phyloP scores from a whole-genome alignment of 2,797 vertebrate genomes.

The Lagocephalus sceleratus region DNA sequence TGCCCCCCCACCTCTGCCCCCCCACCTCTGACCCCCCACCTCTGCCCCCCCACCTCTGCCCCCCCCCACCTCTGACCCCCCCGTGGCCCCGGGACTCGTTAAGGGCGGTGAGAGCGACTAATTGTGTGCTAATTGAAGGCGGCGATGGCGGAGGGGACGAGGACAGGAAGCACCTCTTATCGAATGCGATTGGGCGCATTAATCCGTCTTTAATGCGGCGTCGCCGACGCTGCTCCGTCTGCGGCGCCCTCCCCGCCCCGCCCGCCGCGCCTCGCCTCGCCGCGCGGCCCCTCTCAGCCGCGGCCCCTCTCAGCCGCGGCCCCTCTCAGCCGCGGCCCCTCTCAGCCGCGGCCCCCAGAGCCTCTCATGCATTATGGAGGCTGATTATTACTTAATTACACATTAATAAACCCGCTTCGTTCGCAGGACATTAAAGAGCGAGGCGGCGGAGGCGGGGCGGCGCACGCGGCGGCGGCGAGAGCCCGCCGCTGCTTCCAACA shows the following conservation, averaged over 20 bases:
- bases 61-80: no score
- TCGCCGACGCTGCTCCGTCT: constrained; percentile 66
- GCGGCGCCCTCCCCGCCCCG: constrained; percentile 59
- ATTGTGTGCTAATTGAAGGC: constrained; percentile 42
- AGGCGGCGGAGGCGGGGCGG: constrained; percentile 51
- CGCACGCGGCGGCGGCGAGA: background rate
- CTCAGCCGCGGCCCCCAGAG: constrained; percentile 73
- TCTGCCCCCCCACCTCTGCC: no score
- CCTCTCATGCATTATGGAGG: constrained; percentile 84
- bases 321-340: constrained; percentile 35
- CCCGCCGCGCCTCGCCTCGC: constrained; percentile 55
- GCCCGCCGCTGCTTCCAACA: no score
- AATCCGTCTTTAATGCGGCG: constrained; percentile 83
- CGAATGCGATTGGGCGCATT: constrained; percentile 82
- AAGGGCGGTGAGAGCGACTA: constrained; percentile 44
- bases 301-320: constrained; percentile 58
- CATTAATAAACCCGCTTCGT: constrained; percentile 86
- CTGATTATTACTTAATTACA: constrained; percentile 88
- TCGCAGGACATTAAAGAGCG: constrained; percentile 83
- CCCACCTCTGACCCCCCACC: no score
- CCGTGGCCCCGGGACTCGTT: constrained; percentile 48
- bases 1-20: no score
- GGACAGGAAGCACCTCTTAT: constrained; percentile 69
- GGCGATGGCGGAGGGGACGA: constrained; percentile 46
- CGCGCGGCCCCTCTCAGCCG: constrained; percentile 53